phyloP scores from a whole-genome alignment of 2,113 vertebrate species.

The Neopipo cinnamomea region DNA sequence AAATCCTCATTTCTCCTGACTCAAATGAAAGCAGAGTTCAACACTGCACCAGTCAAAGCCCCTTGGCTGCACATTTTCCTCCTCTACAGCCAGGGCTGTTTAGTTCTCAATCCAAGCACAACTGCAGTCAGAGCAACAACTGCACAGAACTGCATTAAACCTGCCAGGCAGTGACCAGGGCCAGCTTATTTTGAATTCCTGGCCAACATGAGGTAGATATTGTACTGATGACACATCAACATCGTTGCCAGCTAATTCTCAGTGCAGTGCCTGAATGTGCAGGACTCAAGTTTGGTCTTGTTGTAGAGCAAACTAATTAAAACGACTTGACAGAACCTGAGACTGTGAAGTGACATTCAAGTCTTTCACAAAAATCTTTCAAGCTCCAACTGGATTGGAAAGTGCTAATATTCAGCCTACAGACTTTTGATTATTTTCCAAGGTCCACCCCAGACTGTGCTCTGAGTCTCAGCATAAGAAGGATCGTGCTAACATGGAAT shows the following conservation, averaged over 20 bases:
- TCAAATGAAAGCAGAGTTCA: neutral
- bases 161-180: neutral
- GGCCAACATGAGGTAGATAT: neutral
- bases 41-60: neutral
- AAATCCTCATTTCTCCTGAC: neutral
- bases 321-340: neutral
- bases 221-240: neutral
- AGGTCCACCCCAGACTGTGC: neutral
- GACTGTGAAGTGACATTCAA: neutral
- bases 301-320: neutral
- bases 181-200: neutral
- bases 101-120: neutral
- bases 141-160: neutral
- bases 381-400: neutral
- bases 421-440: neutral
- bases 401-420: neutral
- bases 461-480: neutral
- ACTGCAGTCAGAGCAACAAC: neutral
- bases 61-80: neutral
- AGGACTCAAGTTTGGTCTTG: neutral
- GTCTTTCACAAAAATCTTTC: neutral
- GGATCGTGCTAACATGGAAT: neutral
- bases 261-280: neutral
- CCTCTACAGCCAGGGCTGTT: neutral
- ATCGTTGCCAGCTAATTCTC: neutral